Evolutionary conservation across 2,113 vertebrate species (phyloP), one percentile per base, ranked within the genome.

Genomic region (Bufo gargarizans): DNA sequence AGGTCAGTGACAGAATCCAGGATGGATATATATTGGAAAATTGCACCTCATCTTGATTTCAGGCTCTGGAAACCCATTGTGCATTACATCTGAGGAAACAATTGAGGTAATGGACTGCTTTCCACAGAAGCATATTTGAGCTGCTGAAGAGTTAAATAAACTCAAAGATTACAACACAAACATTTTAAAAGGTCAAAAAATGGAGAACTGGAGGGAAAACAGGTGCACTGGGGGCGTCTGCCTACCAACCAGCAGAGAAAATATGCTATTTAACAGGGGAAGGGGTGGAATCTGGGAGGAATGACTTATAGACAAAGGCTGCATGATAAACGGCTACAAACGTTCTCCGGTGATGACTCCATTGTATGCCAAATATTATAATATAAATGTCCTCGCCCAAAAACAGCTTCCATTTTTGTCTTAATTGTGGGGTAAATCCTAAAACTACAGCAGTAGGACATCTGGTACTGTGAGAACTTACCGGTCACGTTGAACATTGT

Each of bases 181-280:
- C 8, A 59, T 45, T 59, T 81, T 81, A 22, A 81, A 80, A 81
- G 78, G 78, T 81, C 78, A 81, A 81, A 59, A 79, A 58, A 79
- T 58, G 77, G 55, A 56, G 77, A 58, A 56, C 53, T 50, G n/a
- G 78, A 81, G 33, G 56, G 8, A 81, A 81, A 81, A 43, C 78
- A 59, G 78, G 56, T 61, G 78, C 78, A 81, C 33, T 45, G 56
- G 55, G 33, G 78, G 78, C 43, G 56, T 13, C 77, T 17, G 55
- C 53, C 22, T 80, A 58, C 53, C 78, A 81, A 56, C 20, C 22
- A 81, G 78, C 6, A 43, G 56, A 61, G 33, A 16, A 58, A 81
- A 81, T 10, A 45, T 61, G 78, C 58, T 56, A 22, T 61, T 16
- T 19, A 16, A 45, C 14, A 19, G 58, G 22, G 33, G 78, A 81